phyloP scores from a whole-genome alignment of 2,113 vertebrate genomes.

The Hucho hucho region DNA sequence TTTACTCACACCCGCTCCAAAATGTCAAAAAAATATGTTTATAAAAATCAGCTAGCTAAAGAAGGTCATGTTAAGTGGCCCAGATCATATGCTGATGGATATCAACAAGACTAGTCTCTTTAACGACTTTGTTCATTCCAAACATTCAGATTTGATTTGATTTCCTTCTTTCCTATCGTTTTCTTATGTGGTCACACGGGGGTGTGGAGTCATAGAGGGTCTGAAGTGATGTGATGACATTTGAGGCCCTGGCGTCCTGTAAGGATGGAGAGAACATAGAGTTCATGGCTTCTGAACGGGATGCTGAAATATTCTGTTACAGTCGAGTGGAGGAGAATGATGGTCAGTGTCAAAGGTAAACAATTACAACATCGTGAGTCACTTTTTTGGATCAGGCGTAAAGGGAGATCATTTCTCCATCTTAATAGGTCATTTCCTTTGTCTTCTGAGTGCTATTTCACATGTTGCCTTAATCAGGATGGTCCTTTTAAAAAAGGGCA shows the following conservation, averaged over 20 bases:
- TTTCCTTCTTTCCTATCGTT: background rate
- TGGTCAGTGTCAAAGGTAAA: conserved; percentile 76
- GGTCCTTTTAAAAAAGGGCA: conserved; percentile 45
- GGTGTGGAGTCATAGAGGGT: conserved; percentile 27
- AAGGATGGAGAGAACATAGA: conserved; percentile 31
- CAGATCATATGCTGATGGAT: background rate
- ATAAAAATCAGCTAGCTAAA: background rate
- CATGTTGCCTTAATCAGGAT: conserved; percentile 60
- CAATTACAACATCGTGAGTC: conserved; percentile 78
- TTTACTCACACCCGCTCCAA: conserved; percentile 29
- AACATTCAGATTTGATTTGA: background rate
- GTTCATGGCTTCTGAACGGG: conserved; percentile 54
- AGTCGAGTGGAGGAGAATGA: conserved; percentile 54
- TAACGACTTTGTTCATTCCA: background rate
- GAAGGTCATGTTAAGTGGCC: background rate
- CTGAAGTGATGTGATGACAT: conserved; percentile 32
- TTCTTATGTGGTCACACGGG: conserved; percentile 17
- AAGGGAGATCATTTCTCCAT: conserved; percentile 70
- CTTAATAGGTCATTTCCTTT: conserved; percentile 76
- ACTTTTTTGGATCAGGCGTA: conserved; percentile 67
- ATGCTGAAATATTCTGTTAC: conserved; percentile 68
- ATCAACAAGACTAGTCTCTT: background rate
- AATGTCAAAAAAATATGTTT: conserved; percentile 10
- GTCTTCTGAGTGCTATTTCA: conserved; percentile 67
- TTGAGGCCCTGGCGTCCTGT: conserved; percentile 34